Evolutionary conservation across 1,140 invertebrate genomes (phyloP).

Genomic region (Drosophila pruinosa): DNA sequence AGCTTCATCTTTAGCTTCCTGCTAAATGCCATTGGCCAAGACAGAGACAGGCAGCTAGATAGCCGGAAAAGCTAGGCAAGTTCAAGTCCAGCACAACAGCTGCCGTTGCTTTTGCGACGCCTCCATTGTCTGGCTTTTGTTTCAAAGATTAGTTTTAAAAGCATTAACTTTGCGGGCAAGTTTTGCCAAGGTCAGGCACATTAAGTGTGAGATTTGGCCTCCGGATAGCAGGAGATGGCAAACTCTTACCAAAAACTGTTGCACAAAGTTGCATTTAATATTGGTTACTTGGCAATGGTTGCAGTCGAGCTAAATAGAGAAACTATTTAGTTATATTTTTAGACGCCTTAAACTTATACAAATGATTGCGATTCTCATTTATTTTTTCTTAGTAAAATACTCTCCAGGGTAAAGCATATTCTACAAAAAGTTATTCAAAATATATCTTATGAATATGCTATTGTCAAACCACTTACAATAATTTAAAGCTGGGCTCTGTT

Average conservation of each 20-base stretch:
- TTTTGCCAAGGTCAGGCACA: conserved; percentile 40
- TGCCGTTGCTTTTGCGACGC: not conserved
- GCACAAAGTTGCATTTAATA: conserved; percentile 34
- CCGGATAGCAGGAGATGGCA: not conserved
- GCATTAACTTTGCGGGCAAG: conserved; percentile 36
- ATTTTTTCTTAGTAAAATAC: too few species aligned
- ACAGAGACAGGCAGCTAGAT: not conserved
- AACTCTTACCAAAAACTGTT: conserved; percentile 15
- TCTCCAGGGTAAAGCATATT: too few species aligned
- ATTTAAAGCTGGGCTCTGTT: not conserved
- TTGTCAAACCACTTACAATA: too few species aligned
- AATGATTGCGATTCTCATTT: too few species aligned
- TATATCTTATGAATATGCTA: too few species aligned
- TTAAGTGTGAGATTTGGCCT: conserved; percentile 27
- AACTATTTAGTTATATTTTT: too few species aligned
- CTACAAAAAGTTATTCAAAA: too few species aligned
- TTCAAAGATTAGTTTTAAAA: conserved; percentile 43
- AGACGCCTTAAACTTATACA: too few species aligned
- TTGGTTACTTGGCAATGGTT: conserved; percentile 4
- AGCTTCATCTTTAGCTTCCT: conserved; percentile 16
- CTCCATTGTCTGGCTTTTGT: conserved; percentile 34
- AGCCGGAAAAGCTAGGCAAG: not conserved
- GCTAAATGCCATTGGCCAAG: not conserved
- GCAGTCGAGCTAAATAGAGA: not conserved
- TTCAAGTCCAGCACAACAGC: conserved; percentile 5